Base-by-base conservation (phyloP, 2,888 invertebrate species). In the Odontothrips loti region DNA sequence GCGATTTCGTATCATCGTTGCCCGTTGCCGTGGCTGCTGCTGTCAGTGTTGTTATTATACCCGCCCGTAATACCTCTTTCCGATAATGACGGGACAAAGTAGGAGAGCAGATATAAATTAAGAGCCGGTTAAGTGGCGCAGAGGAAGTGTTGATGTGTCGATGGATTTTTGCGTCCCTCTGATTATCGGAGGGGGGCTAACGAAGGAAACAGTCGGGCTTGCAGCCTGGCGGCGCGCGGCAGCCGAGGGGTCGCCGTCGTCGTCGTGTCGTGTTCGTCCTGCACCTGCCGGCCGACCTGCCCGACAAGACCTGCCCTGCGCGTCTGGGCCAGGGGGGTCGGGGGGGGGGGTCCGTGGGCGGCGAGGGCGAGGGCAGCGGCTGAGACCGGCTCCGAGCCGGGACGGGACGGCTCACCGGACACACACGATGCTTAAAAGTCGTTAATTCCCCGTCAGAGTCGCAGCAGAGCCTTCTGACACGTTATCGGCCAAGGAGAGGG, bases 391-490 rank as follows among this genome's bases (percentile, higher is more conserved):
- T 48, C 63, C 63, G 63, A 68, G 11, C 68, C 68, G 68, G 51
- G 51, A 17, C 6, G 51, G 51, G 17, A 51, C 51, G 17, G 51
- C 34, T 43, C 34, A 43, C 34, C 68, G 68, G 68, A 75, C 68
- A 75, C 68, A 75, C 68, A 75, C 68, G 68, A 75, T 27, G 68
- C 23, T 75, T 27, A 10, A 27, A 75, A 23, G 68, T 75, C 68
- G 68, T 75, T 75, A 75, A 75, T 75, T 75, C 68, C 68, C n/a
- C 68, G 68, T 75, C 68, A 23, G 23, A 75, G 68, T 75, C 68
- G 68, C 23, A 8, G 68, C 68, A 27, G 68, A n/a, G 68, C 58
- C 20, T n/a, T 10, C 68, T 23, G 68, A 75, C 68, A 27, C 68
- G 23, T 75, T 75, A 75, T 75, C 68, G 68, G 23, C 34, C 34